Conservation (phyloP, 2,888 invertebrate species). For the Hermaeophaga mercurialis region DNA sequence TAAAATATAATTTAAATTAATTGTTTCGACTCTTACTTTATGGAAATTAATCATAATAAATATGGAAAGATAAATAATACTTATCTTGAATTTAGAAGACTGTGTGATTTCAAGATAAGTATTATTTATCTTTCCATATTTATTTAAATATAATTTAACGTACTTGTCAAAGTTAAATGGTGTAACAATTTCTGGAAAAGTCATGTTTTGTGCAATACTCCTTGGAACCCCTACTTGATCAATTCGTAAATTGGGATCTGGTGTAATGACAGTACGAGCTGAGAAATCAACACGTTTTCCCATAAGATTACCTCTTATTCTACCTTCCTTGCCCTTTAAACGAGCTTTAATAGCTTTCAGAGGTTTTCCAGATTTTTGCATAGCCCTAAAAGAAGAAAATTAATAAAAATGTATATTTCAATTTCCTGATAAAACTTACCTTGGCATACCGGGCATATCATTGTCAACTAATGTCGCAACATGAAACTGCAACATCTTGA, state of each 20-base stretch:
- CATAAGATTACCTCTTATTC: constrained; percentile 99
- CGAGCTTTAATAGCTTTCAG: constrained; percentile 97
- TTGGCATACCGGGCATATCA: constrained; percentile 97
- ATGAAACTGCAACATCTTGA: constrained; percentile 97
- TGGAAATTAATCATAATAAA: too few species aligned
- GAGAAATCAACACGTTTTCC: constrained; percentile 99
- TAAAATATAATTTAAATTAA: too few species aligned
- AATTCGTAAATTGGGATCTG: constrained; percentile 92
- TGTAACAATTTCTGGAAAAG: constrained; percentile 98
- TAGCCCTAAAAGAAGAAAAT: constrained; percentile 68
- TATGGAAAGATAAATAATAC: too few species aligned
- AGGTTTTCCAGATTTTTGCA: constrained; percentile 99
- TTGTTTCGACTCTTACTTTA: too few species aligned
- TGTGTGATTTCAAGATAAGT: too few species aligned
- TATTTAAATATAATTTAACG: constrained; percentile 40
- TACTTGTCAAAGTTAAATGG: constrained; percentile 97
- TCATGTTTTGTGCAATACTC: constrained; percentile 98
- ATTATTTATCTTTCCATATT: too few species aligned
- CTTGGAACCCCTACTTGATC: constrained; percentile 98
- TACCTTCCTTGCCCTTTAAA: constrained; percentile 96
- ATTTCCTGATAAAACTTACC: constrained; percentile 58
- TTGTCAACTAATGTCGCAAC: constrained; percentile 98
- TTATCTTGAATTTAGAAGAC: too few species aligned
- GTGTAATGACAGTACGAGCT: constrained; percentile 97
- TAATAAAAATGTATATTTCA: not conserved